phyloP scores from a whole-genome alignment of 2,797 vertebrate species.

The Coreius guichenoti region DNA sequence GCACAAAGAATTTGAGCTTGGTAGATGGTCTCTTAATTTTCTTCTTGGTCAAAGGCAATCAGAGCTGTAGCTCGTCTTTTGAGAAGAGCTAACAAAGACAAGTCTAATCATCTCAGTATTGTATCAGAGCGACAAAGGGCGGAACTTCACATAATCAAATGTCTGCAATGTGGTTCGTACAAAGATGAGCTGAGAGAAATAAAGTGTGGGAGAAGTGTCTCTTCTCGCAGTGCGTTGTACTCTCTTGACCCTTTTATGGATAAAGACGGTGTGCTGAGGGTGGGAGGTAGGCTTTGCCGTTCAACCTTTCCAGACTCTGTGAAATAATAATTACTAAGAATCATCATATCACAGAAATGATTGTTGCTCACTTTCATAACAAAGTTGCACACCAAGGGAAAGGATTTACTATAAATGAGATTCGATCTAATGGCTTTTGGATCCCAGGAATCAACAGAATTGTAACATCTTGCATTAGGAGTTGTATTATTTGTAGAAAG shows the following conservation, averaged over 20 bases:
- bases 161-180: background rate
- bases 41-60: background rate
- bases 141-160: background rate
- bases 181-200: background rate
- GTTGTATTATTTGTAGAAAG: background rate
- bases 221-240: too few species aligned
- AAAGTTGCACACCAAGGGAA: background rate
- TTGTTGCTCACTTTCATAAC: background rate
- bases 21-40: background rate
- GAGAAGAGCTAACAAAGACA: background rate
- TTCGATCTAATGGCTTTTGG: background rate
- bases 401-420: background rate
- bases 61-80: background rate
- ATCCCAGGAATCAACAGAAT: background rate
- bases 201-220: background rate
- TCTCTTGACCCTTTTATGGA: too few species aligned
- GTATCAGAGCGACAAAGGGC: background rate
- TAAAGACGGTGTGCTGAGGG: too few species aligned
- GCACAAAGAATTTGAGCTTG: too few species aligned
- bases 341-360: background rate
- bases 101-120: background rate
- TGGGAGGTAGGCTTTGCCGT: too few species aligned
- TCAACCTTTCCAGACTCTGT: too few species aligned
- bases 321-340: background rate
- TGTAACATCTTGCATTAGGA: background rate